phyloP scores from a whole-genome alignment of 2,888 invertebrate species.

The Meiosimyza decipiens region DNA sequence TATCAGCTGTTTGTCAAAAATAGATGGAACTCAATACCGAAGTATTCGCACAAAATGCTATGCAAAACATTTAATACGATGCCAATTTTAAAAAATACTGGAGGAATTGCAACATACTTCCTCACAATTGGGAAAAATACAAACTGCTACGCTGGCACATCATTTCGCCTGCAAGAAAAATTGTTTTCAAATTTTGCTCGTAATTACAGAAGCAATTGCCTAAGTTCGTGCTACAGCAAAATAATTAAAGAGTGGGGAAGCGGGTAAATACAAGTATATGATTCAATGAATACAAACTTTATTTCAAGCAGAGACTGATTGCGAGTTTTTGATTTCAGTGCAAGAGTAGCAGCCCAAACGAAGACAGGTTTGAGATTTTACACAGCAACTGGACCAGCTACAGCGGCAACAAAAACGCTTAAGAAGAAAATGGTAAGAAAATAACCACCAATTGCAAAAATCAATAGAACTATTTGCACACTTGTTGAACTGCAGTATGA shows the following conservation, averaged over 20 bases:
- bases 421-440: slow-evolving; percentile 48
- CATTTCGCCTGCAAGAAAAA: not conserved
- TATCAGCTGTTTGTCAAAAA: not conserved
- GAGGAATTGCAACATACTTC: not conserved
- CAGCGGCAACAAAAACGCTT: slow-evolving; percentile 21
- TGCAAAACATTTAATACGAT: not conserved
- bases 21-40: not conserved
- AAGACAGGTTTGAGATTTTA: slow-evolving; percentile 21
- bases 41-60: not conserved
- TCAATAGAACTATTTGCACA: slow-evolving; percentile 30
- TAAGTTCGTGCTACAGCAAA: not conserved
- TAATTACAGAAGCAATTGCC: not conserved
- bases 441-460: not conserved
- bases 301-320: slow-evolving; percentile 12
- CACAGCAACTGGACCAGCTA: not conserved
- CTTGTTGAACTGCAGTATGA: slow-evolving; percentile 40
- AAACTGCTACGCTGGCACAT: not conserved
- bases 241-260: not conserved
- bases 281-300: slow-evolving; percentile 16
- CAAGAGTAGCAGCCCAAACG: slow-evolving; percentile 15
- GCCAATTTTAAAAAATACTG: not conserved
- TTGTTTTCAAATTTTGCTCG: not conserved
- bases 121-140: not conserved
- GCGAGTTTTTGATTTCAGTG: slow-evolving; percentile 19
- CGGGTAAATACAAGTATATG: slow-evolving; percentile 11